Evolutionary conservation across 1,140 invertebrate genomes (phyloP).

Genomic region (Drosophila hydei): DNA sequence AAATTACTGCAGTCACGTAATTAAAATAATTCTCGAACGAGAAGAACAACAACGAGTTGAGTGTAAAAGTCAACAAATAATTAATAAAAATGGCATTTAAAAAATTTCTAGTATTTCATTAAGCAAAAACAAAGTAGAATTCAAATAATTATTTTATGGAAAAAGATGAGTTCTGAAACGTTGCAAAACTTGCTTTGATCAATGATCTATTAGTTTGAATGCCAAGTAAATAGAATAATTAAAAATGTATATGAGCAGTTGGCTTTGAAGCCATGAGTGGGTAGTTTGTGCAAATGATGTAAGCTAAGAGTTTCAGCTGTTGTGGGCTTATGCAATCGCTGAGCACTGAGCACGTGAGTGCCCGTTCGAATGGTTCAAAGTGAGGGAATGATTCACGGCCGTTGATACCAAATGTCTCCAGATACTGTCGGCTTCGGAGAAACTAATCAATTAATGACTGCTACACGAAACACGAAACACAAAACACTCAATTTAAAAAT

Average conservation of each 20-base stretch:
- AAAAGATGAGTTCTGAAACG: neutral
- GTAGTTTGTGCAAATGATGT: constrained; percentile 21
- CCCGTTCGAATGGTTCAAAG: neutral
- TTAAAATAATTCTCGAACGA: constrained; percentile 27
- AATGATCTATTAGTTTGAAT: constrained; percentile 14
- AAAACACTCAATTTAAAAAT: constrained; percentile 21
- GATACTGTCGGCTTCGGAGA: constrained; percentile 5
- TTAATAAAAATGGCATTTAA: constrained; percentile 53
- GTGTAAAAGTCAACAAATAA: constrained; percentile 9
- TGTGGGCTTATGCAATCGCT: constrained; percentile 21
- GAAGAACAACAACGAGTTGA: neutral
- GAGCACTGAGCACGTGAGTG: constrained; percentile 17
- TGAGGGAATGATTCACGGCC: constrained; percentile 21
- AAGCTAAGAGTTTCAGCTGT: constrained; percentile 20
- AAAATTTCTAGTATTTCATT: constrained; percentile 42
- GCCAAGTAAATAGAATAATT: constrained; percentile 19
- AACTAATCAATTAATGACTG: constrained; percentile 38
- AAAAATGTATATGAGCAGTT: constrained; percentile 17
- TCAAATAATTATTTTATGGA: constrained; percentile 11
- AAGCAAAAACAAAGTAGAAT: constrained; percentile 25
- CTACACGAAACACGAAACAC: constrained; percentile 14
- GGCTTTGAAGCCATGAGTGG: constrained; percentile 22
- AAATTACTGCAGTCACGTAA: constrained; percentile 35
- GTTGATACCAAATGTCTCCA: constrained; percentile 19
- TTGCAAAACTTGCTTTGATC: constrained; percentile 7